Base-by-base conservation (phyloP, 2,797 vertebrate genomes). In the Phalloptychus januarius region DNA sequence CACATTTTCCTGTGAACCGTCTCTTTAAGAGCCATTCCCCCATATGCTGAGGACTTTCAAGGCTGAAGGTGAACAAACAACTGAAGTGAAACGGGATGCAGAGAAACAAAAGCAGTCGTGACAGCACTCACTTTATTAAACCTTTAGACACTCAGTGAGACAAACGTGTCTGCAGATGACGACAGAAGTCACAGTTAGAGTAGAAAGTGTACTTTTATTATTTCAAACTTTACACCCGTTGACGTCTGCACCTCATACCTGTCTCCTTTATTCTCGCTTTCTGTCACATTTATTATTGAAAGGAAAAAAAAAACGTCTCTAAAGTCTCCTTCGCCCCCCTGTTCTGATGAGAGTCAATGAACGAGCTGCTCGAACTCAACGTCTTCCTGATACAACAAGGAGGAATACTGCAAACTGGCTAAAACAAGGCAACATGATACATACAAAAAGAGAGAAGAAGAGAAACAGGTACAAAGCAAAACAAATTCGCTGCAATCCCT, bases 161-260 rank as follows among this genome's bases (percentile, higher is more conserved):
- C 48, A 61, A 72, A 78, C 77, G 46, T 46, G 74, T 48, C 12
- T 56, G 11, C 25, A 91, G 63, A 91, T 31, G 52, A 90, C 56
- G 77, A 86, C 71, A 86, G 56, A 79, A 87, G 72, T 74, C 79
- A 28, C 28, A 65, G 88, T 90, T 91, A 83, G 89, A 85, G 91
- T 93, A 95, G 89, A 95, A 94, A 94, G 89, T 93, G 90, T 92
- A 72, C 88, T 92, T 93, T 95, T 94, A 92, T 94, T 94, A 92
- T 92, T 91, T 93, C 87, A 93, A 93, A 93, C 91, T 83, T 88
- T 85, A 87, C 86, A 87, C 88, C 82, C 81, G 72, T 74, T 72
- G 85, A 82, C 80, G 81, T 87, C 81, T 85, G 90, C 28, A 46
- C 79, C 72, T 90, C 90, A 89, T 86, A 91, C 89, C 84, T 79